Base-by-base conservation (phyloP, 2,888 invertebrate genomes). In the Agriotes lineatus region DNA sequence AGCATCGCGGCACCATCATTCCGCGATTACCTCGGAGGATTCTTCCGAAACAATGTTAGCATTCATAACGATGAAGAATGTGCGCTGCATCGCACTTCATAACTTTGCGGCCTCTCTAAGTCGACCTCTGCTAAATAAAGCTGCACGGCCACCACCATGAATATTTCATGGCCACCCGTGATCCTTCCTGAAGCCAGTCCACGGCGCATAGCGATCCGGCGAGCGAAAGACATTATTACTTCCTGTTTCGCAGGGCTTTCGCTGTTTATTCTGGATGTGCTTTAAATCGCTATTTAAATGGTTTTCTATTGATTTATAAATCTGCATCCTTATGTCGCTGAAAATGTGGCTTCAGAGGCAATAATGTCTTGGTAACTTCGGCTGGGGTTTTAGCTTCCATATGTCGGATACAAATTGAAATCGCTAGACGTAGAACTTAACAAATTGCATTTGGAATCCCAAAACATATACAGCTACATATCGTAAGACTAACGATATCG, bases 151-250 rank as follows among this genome's bases (percentile, higher is more conserved):
- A 63, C 67, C 62, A 57, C 44, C 70, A 70, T 70, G 70, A 70
- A 70, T 67, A 67, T 67, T 70, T 70, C 70, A 70, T 70, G 70
- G 61, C 66, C 62, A 58, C 61, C 59, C 60, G 50, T 70, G 69
- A 70, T 70, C 70, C 62, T 70, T 54, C 67, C 67, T 63, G 62
- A 63, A 70, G 70, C 67, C 59, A 67, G 61, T 69, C 56, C 57
- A 61, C 59, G 22, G 25, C 61, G 37, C 37, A 45, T 56, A 37
- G 42, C 54, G 44, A 44, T 42, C 50, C 54, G 39, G 42, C 54
- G 30, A 37, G 37, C 56, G 62, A 48, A 48, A 61, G 63, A 68
- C 68, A 63, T 63, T 68, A 68, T 68, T 68, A 68, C 68, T 68
- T 68, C 68, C 68, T 68, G 68, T 68, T 68, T 63, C 58, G 68